phyloP scores from a whole-genome alignment of 92 coral and sea anemone species.

The Porites rus region DNA sequence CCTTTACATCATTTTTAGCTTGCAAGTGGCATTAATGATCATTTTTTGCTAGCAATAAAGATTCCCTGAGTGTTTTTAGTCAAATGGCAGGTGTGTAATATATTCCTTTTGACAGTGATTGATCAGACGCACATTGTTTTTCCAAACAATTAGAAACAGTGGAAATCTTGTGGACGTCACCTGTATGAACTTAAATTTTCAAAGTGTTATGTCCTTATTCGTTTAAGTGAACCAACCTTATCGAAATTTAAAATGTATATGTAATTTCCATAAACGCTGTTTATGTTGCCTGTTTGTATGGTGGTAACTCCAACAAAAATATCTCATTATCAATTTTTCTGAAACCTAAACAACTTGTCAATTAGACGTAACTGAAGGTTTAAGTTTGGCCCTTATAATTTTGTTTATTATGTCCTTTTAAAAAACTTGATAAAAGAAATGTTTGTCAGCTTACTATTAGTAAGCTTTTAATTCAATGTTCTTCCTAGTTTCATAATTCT shows the following conservation, averaged over 20 bases:
- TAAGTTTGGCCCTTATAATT: not conserved
- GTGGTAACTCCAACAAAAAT: not conserved
- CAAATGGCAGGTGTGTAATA: slow-evolving; percentile 1
- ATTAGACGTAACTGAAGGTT: too few species aligned
- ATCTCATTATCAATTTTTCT: not conserved
- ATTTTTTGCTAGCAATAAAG: not conserved
- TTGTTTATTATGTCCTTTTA: not conserved
- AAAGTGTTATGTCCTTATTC: not conserved
- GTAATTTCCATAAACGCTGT: not conserved
- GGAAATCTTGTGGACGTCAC: slow-evolving; percentile 25
- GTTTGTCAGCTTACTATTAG: not conserved
- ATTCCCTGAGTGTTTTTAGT: not conserved
- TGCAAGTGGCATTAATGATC: not conserved
- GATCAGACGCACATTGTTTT: not conserved
- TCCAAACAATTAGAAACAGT: not conserved
- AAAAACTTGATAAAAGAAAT: not conserved
- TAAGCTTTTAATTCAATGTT: not conserved
- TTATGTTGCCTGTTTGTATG: not conserved
- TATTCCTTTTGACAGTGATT: slow-evolving; percentile 13
- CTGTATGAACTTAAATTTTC: not conserved
- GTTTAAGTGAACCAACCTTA: not conserved
- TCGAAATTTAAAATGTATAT: not conserved
- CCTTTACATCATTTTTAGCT: not conserved
- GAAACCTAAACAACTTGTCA: not conserved
- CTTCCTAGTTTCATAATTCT: not conserved